These are phyloP conservation scores for Drosophila kanapiae DNA, from an alignment of 1,140 invertebrate genomes.

Conservation along the genomic window DNA sequence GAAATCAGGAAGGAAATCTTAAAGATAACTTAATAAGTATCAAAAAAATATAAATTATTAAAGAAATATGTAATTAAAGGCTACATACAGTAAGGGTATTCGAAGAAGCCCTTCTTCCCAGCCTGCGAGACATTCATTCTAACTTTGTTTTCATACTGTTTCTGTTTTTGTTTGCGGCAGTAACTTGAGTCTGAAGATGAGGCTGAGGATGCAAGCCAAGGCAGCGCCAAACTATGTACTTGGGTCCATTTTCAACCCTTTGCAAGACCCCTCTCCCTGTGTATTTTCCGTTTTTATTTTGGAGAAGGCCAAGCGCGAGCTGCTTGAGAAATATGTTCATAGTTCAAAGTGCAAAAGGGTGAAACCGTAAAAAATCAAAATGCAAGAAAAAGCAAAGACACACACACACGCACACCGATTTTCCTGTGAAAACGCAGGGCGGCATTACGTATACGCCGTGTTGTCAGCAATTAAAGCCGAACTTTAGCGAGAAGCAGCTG, in stretches of 20 bases:
- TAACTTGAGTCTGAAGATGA: slow-evolving; percentile 46
- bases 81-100: slow-evolving; percentile 4
- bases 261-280: too few species aligned
- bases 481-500: slow-evolving; percentile 50
- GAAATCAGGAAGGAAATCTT: background rate
- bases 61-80: background rate
- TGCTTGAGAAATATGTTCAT: slow-evolving; percentile 50
- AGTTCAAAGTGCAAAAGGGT: slow-evolving; percentile 52
- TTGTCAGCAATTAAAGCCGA: slow-evolving; percentile 66
- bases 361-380: slow-evolving; percentile 54
- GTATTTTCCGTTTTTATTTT: slow-evolving; percentile 11
- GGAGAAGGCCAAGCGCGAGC: slow-evolving; percentile 59
- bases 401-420: slow-evolving; percentile 14
- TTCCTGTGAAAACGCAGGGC: slow-evolving; percentile 35
- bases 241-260: slow-evolving; percentile 13
- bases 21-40: too few species aligned
- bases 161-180: slow-evolving; percentile 49
- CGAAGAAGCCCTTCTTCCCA: too few species aligned
- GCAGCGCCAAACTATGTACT: slow-evolving; percentile 42
- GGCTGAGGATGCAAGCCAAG: slow-evolving; percentile 41
- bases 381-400: slow-evolving; percentile 12
- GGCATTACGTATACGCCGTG: slow-evolving; percentile 50
- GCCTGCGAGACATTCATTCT: too few species aligned
- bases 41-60: background rate
- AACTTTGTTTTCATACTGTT: slow-evolving; percentile 32